These are phyloP conservation scores for Congeria kusceri DNA, from an alignment of 2,888 invertebrate species.

Conservation along the genomic window DNA sequence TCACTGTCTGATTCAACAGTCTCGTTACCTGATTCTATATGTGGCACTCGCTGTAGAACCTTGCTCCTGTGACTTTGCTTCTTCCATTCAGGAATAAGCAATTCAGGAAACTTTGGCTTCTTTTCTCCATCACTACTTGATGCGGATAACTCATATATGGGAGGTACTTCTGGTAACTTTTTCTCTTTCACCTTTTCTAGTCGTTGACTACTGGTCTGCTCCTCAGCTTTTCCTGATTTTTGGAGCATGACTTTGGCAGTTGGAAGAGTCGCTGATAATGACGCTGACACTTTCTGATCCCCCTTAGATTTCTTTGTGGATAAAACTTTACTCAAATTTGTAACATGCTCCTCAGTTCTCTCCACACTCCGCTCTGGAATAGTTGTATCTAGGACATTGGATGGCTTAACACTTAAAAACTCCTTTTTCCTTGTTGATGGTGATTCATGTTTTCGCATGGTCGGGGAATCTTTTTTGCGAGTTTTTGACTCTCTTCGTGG, in stretches of 20 bases:
- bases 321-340: slow-evolving; percentile 30
- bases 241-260: slow-evolving; percentile 66
- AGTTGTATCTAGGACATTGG: background rate
- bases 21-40: slow-evolving; percentile 51
- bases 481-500: slow-evolving; percentile 54
- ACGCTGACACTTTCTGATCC: slow-evolving; percentile 17
- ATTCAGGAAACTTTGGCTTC: slow-evolving; percentile 72
- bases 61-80: slow-evolving; percentile 42
- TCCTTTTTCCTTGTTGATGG: slow-evolving; percentile 47
- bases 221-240: slow-evolving; percentile 35
- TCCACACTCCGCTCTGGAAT: slow-evolving; percentile 54
- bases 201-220: background rate
- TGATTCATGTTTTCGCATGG: slow-evolving; percentile 44
- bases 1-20: slow-evolving; percentile 56
- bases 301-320: slow-evolving; percentile 11
- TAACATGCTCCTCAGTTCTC: slow-evolving; percentile 57
- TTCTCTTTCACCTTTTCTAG: background rate
- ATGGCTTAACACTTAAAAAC: background rate
- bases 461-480: slow-evolving; percentile 54
- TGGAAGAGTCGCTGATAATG: slow-evolving; percentile 62
- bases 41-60: slow-evolving; percentile 34
- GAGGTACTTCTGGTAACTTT: slow-evolving; percentile 26
- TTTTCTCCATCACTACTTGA: background rate
- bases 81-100: slow-evolving; percentile 75
- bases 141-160: slow-evolving; percentile 17